phyloP scores from a whole-genome alignment of 2,113 vertebrate species.

The Indicator maculatus region DNA sequence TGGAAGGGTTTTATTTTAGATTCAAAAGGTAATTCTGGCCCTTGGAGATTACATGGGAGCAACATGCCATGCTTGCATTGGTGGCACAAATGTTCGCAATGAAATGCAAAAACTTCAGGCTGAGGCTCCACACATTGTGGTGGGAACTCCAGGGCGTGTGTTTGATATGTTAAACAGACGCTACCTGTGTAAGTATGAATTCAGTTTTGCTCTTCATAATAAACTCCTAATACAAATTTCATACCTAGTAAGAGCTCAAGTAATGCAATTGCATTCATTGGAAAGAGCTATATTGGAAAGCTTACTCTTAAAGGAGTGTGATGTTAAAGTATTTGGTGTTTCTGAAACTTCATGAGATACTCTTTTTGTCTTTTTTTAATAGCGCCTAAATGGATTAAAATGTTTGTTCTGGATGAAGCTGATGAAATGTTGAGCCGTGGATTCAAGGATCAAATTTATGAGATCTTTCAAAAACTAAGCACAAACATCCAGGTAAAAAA shows the following conservation, averaged over 20 bases:
- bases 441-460: conserved; percentile 99
- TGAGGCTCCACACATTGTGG: conserved; percentile 88
- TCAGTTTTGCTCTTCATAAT: background rate
- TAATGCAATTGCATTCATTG: background rate
- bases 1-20: conserved; percentile 66
- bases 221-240: rapidly evolving
- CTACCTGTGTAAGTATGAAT: conserved; percentile 83
- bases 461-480: conserved; percentile 97
- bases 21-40: conserved; percentile 89
- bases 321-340: rapidly evolving
- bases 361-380: background rate
- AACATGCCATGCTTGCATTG: conserved; percentile 89
- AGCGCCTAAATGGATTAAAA: conserved; percentile 97
- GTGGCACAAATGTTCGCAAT: conserved; percentile 89
- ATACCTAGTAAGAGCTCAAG: background rate
- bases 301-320: background rate
- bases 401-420: conserved; percentile 99
- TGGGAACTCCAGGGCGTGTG: conserved; percentile 88
- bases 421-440: conserved; percentile 99
- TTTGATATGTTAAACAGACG: conserved; percentile 90
- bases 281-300: background rate
- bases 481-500: conserved; percentile 93
- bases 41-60: conserved; percentile 92
- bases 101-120: conserved; percentile 90
- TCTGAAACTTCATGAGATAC: background rate